Conservation (phyloP, 2,113 vertebrate genomes). For the Callorhinus ursinus region DNA sequence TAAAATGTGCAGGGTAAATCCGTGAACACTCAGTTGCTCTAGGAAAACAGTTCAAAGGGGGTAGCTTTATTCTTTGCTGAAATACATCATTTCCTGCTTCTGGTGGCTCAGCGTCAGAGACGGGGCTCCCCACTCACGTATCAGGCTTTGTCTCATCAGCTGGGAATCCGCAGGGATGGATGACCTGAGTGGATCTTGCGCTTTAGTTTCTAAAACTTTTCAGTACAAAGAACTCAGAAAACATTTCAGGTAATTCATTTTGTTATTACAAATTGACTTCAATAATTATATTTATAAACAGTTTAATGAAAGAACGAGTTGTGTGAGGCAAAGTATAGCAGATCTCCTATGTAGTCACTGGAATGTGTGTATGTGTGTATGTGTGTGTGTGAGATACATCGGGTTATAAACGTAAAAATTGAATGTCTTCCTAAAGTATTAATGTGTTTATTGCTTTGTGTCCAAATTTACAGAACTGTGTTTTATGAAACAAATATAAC, state of each 20-base stretch:
- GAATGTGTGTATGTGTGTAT: not conserved
- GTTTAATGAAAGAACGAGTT: not conserved
- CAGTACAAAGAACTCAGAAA: not conserved
- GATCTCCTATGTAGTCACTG: not conserved
- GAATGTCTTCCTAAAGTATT: not conserved
- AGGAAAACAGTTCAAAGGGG: not conserved
- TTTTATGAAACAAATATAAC: not conserved
- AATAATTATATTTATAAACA: conserved; percentile 4
- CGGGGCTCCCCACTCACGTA: not conserved
- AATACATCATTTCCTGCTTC: not conserved
- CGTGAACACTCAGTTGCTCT: not conserved
- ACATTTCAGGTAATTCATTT: not conserved
- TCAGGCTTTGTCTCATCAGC: not conserved
- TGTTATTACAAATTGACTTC: not conserved
- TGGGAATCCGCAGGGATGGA: not conserved
- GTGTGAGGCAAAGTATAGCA: not conserved
- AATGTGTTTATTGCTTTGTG: not conserved
- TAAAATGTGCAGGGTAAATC: not conserved
- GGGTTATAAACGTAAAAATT: not conserved
- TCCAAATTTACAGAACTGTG: not conserved
- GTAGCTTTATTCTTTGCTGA: not conserved
- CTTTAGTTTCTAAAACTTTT: conserved; percentile 8
- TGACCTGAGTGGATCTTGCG: not conserved
- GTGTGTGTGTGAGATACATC: not conserved
- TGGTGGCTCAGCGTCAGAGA: not conserved